Conservation (phyloP, 35 echinoderm and acorn worm genomes). For the Amphiura filiformis region DNA sequence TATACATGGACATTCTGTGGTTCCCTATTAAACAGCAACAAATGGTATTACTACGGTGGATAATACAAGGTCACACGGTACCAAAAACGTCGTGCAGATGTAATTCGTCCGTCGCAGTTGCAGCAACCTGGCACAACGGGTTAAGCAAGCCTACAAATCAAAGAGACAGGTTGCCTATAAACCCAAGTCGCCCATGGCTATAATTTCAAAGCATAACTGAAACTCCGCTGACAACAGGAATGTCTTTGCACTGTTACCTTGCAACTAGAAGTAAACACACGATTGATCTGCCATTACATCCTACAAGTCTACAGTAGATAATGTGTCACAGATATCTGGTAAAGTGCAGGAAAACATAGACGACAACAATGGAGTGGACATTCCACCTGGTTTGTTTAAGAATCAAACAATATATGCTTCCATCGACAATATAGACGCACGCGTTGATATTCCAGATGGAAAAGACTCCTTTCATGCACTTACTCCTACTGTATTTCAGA, state of each 20-base stretch:
- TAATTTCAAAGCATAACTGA: background rate
- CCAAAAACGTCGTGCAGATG: background rate
- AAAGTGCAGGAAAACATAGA: background rate
- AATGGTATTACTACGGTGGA: background rate
- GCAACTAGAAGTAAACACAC: background rate
- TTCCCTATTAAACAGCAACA: background rate
- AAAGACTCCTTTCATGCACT: background rate
- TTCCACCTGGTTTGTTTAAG: background rate
- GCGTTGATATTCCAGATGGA: background rate
- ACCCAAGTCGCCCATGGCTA: background rate
- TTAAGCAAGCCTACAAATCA: background rate
- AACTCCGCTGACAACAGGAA: background rate
- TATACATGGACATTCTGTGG: background rate
- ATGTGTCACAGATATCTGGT: background rate
- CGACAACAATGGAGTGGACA: background rate
- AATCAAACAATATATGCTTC: background rate
- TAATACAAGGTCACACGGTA: background rate
- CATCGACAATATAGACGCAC: background rate
- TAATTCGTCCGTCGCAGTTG: background rate
- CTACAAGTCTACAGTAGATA: background rate
- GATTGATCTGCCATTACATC: too few species aligned
- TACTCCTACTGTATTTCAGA: background rate
- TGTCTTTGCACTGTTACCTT: constrained; percentile 1
- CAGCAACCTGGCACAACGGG: background rate
- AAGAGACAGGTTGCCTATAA: background rate